Evolutionary conservation across 2,888 invertebrate species (phyloP).

Genomic region (Lepetodrilus schrolli): DNA sequence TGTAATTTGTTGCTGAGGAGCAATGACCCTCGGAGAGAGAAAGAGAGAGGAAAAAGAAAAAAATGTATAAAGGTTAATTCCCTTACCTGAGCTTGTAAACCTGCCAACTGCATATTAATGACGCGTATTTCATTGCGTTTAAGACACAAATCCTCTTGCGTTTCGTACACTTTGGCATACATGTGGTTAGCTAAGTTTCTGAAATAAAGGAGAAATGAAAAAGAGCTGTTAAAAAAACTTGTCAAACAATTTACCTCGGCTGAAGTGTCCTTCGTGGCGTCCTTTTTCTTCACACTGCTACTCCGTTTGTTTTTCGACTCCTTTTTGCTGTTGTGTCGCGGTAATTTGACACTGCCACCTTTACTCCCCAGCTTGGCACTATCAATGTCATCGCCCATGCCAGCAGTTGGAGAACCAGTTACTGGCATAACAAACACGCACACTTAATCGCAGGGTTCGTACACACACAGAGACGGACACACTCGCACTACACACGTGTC

Average conservation of each 20-base stretch:
- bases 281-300: conserved; percentile 13
- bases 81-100: conserved; percentile 91
- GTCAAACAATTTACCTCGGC: conserved; percentile 51
- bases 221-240: conserved; percentile 65
- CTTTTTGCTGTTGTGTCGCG: conserved; percentile 12
- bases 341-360: conserved; percentile 38
- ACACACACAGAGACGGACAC: too few relatives aligned
- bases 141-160: conserved; percentile 95
- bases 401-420: neutral
- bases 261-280: neutral
- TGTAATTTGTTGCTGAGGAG: too few relatives aligned
- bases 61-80: too few relatives aligned
- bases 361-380: conserved; percentile 29
- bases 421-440: conserved; percentile 22
- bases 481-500: too few relatives aligned
- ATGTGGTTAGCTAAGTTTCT: conserved; percentile 78
- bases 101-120: conserved; percentile 91
- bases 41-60: too few relatives aligned
- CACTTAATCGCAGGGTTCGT: too few relatives aligned
- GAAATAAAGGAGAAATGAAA: conserved; percentile 41
- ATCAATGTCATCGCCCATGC: conserved; percentile 30
- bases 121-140: conserved; percentile 94
- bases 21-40: too few relatives aligned
- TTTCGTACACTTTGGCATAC: conserved; percentile 94
- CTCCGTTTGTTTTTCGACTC: conserved; percentile 18